Evolutionary conservation across 1,140 invertebrate species (phyloP).

Genomic region (Bombus confusus): DNA sequence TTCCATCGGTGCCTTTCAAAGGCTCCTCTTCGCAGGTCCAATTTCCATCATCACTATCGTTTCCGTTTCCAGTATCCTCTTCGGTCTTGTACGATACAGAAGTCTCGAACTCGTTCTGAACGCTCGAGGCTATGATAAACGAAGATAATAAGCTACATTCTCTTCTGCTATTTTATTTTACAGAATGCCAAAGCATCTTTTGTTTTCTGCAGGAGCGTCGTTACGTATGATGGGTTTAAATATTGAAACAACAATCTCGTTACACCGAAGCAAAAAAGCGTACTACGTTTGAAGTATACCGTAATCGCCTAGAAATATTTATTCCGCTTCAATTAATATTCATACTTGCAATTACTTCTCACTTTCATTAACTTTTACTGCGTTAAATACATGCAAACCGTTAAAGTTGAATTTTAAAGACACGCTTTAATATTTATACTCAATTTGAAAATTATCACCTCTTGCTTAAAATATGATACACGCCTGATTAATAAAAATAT

Average conservation of each 20-base stretch:
- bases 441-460: not conserved
- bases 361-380: not conserved
- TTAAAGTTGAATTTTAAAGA: not conserved
- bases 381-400: not conserved
- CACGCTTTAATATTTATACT: not conserved
- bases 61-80: constrained; percentile 77
- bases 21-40: constrained; percentile 80
- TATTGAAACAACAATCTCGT: not conserved
- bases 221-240: not conserved
- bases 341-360: no score
- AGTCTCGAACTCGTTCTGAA: constrained; percentile 81
- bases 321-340: not conserved
- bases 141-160: not conserved
- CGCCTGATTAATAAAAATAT: not conserved
- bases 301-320: not conserved
- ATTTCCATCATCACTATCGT: constrained; percentile 79
- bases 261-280: not conserved
- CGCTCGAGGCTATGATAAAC: constrained; percentile 75
- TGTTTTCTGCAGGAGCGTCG: not conserved
- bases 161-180: not conserved
- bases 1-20: constrained; percentile 79
- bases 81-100: constrained; percentile 81
- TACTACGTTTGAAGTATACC: not conserved
- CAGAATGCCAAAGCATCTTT: not conserved
- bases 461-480: not conserved